Evolutionary conservation across 2,888 invertebrate genomes (phyloP).

Genomic region (Lithophane semibrunnea): DNA sequence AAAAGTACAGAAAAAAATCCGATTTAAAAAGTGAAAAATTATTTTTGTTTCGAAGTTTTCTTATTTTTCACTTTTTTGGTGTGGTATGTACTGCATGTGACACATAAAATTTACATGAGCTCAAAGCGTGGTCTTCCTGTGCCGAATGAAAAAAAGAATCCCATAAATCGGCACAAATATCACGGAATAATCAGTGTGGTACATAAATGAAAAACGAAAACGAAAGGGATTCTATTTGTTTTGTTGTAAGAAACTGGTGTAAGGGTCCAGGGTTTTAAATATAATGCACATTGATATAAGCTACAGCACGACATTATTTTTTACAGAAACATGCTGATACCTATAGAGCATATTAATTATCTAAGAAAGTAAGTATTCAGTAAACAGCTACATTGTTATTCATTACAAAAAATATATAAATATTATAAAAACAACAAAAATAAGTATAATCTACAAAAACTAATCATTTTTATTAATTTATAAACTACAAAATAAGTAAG

Average conservation of each 20-base stretch:
- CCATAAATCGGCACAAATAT: background rate
- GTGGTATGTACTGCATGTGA: background rate
- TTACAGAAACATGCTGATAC: background rate
- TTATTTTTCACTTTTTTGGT: background rate
- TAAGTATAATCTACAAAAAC: too few relatives aligned
- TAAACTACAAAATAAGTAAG: background rate
- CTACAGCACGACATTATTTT: too few relatives aligned
- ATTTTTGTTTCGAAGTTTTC: background rate
- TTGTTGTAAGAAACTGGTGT: background rate
- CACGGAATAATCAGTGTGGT: background rate
- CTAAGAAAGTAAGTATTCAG: background rate
- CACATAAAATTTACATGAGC: background rate
- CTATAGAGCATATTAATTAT: too few relatives aligned
- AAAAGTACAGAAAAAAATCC: too few relatives aligned
- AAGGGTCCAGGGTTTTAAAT: background rate
- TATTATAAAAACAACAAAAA: too few relatives aligned
- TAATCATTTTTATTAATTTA: background rate
- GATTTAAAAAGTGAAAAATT: too few relatives aligned
- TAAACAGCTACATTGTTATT: background rate
- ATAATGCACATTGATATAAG: background rate
- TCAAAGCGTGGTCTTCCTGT: accelerated
- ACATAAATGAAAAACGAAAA: background rate
- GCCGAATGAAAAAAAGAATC: too few relatives aligned
- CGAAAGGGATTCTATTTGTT: background rate
- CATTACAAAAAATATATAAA: too few relatives aligned